A percentile compares a stretch with the other conserved stretches of the same genome.
Conservation (phyloP, 1,140 invertebrate species). For the Homalodisca vitripennis region DNA sequence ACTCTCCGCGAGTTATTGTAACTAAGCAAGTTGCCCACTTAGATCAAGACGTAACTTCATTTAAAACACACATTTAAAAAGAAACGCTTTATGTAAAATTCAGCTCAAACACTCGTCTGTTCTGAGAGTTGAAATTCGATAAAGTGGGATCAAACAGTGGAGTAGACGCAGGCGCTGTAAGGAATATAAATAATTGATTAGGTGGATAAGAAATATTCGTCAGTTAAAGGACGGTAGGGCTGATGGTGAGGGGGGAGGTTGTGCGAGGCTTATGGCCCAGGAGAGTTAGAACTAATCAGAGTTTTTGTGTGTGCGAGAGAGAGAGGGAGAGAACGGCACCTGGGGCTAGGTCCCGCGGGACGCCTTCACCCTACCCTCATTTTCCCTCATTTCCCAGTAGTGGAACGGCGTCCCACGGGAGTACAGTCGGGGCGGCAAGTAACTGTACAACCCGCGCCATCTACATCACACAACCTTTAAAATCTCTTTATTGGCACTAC, state of each 20-base stretch:
- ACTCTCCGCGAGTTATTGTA: too few species aligned
- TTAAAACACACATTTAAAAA: too few species aligned
- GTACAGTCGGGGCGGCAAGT: not conserved
- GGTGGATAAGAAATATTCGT: not conserved
- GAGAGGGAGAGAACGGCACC: conserved; percentile 16
- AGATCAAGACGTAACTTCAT: too few species aligned
- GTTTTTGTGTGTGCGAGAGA: conserved; percentile 26
- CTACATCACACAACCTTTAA: too few species aligned
- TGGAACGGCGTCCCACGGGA: conserved; percentile 6
- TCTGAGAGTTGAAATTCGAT: too few species aligned
- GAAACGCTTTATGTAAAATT: too few species aligned
- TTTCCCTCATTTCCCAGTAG: conserved; percentile 33
- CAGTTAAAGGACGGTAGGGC: not conserved
- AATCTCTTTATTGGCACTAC: too few species aligned
- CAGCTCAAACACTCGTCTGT: too few species aligned
- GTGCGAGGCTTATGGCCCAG: not conserved
- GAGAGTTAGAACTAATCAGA: conserved; percentile 31
- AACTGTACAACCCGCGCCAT: not conserved
- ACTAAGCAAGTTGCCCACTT: too few species aligned
- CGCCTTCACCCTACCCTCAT: conserved; percentile 34
- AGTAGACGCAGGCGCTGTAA: too few species aligned
- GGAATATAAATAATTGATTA: not conserved
- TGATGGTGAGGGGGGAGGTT: too few species aligned
- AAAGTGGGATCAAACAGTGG: too few species aligned
- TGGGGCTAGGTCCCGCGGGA: conserved; percentile 22